Evolutionary conservation across 1,140 invertebrate genomes (phyloP).

Genomic region (Meloidogyne exigua): DNA sequence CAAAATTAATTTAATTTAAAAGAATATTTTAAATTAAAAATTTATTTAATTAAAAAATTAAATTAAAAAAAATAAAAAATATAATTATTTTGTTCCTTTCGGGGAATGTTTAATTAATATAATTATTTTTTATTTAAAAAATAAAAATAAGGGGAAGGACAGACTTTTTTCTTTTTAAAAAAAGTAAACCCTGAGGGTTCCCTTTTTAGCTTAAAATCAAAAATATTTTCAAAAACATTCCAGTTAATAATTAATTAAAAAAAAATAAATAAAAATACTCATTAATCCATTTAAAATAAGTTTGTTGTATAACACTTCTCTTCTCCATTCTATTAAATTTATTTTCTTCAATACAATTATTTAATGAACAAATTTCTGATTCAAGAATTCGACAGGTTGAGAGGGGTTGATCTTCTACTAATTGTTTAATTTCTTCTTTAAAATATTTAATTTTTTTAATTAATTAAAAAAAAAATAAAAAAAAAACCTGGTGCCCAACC

Average conservation of each 20-base stretch:
- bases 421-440: slow-evolving; percentile 33
- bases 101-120: too few relatives aligned
- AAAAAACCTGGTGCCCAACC: slow-evolving; percentile 49
- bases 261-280: slow-evolving; percentile 22
- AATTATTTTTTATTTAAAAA: too few relatives aligned
- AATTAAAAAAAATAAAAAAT: too few relatives aligned
- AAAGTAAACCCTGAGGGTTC: too few relatives aligned
- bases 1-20: too few relatives aligned
- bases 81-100: too few relatives aligned
- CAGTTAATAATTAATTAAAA: slow-evolving; percentile 5
- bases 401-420: slow-evolving; percentile 38
- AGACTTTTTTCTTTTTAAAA: too few relatives aligned
- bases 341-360: slow-evolving; percentile 11
- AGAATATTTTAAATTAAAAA: too few relatives aligned
- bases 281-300: slow-evolving; percentile 38
- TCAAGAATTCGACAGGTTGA: slow-evolving; percentile 19
- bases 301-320: slow-evolving; percentile 18
- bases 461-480: neutral
- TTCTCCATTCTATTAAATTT: neutral
- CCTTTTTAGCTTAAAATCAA: too few relatives aligned
- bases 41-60: too few relatives aligned
- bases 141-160: too few relatives aligned
- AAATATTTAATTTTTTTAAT: slow-evolving; percentile 1
- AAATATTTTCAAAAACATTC: too few relatives aligned
- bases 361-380: slow-evolving; percentile 32